Base-by-base conservation (phyloP, 2,888 invertebrate genomes). In the Drosophila histrio region DNA sequence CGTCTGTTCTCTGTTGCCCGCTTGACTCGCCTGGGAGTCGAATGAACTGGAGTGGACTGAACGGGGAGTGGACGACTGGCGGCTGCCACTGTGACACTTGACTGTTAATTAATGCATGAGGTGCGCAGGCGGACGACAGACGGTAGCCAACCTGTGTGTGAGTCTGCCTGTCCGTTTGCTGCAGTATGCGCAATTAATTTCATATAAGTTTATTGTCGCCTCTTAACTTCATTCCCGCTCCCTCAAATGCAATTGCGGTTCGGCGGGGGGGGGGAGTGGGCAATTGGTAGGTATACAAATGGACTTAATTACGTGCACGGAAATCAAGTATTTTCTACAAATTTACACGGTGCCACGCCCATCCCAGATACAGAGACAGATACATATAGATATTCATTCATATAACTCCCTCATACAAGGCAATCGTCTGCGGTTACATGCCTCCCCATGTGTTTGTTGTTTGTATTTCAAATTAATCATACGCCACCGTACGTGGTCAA, bases 381-480 rank as follows among this genome's bases (percentile, higher is more conserved):
- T 4, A 19, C 13, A 11, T 34, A 44, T 44, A 28, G 9, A 17
- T 30, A 19, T 19, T 9, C n/a, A 38, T 39, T 52, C 50, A 52
- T 28, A 52, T 21, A 38, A 39, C 38, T n/a, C 34, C 21, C 32
- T 30, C 15, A 17, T 5, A n/a, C 32, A 49, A 34, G 73, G 67
- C 52, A 54, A 61, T 57, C 71, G 87, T 71, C 61, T 81, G 87
- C 67, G 81, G 81, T 79, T 71, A 71, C 70, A 43, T 43, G 62
- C 52, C 59, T 61, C 58, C 63, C 53, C 32, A 11, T 72, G 43
- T 57, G 57, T 58, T 72, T 39, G 72, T 63, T 87, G 87, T 84
- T 87, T 84, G 86, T 85, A 79, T 85, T 84, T 87, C 83, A 84
- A 87, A 84, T 84, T 84, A 87, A 84, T 84, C 83, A 87, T 87